These are phyloP conservation scores for Aethes cnicana DNA, from an alignment of 2,888 invertebrate species.

Conservation along the genomic window DNA sequence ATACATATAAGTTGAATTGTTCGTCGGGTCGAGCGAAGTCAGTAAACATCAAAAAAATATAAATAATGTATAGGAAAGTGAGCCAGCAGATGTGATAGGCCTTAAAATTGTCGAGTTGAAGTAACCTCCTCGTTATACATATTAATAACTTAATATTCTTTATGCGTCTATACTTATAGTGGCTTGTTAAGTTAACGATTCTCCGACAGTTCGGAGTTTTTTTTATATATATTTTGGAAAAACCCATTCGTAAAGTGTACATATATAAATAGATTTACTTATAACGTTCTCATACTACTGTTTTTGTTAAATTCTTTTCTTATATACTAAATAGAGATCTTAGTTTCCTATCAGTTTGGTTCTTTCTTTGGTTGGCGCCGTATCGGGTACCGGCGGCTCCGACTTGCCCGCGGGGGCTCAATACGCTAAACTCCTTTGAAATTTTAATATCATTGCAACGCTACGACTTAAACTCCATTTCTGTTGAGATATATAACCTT, in stretches of 20 bases:
- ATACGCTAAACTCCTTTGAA: conserved; percentile 25
- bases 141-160: not conserved
- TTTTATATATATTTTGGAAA: conserved; percentile 7
- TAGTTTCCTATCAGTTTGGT: conserved; percentile 64
- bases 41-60: conserved; percentile 10
- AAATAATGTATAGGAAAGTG: not conserved
- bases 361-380: conserved; percentile 58
- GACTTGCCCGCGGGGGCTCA: conserved; percentile 3
- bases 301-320: conserved; percentile 19
- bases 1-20: not conserved
- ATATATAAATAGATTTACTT: conserved; percentile 31
- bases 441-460: conserved; percentile 32
- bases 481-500: conserved; percentile 55
- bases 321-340: conserved; percentile 33
- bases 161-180: no score
- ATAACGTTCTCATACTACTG: conserved; percentile 13
- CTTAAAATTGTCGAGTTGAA: conserved; percentile 23
- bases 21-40: not conserved
- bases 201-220: not conserved
- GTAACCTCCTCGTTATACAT: no score
- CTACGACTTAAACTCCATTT: conserved; percentile 17
- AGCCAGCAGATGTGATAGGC: conserved; percentile 8
- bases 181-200: not conserved
- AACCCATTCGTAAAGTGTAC: conserved; percentile 34
- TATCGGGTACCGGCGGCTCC: not conserved